Evolutionary conservation across 2,797 vertebrate species (phyloP).

Genomic region (Petrocephalus sullivani): DNA sequence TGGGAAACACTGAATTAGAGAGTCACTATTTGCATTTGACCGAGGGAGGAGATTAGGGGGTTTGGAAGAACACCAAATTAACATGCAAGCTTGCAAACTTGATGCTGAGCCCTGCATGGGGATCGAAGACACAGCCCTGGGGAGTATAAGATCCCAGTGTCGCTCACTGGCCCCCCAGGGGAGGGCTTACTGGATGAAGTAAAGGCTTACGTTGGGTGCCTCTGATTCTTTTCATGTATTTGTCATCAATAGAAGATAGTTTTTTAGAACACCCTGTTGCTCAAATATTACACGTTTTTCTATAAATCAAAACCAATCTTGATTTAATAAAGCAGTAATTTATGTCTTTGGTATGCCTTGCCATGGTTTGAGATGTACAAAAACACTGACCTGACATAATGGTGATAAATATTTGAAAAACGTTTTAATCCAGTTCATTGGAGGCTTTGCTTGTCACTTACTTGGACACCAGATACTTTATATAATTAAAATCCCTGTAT

Average conservation of each 20-base stretch:
- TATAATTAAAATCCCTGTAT: neutral
- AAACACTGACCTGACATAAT: neutral
- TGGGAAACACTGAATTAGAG: neutral
- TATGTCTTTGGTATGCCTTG: neutral
- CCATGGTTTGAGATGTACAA: neutral
- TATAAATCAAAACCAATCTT: neutral
- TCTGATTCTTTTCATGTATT: neutral
- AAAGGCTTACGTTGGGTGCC: neutral
- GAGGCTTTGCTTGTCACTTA: conserved; percentile 10
- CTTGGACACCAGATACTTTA: conserved; percentile 23
- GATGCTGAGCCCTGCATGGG: no score
- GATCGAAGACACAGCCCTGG: no score
- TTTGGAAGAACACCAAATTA: neutral
- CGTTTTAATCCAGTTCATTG: neutral
- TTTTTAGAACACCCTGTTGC: neutral
- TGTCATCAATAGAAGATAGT: neutral
- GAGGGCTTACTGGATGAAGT: neutral
- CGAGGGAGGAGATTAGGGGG: neutral
- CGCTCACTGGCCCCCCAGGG: neutral
- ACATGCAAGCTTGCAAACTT: neutral
- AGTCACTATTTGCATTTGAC: neutral
- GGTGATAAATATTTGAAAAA: conserved; percentile 22
- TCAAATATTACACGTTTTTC: neutral
- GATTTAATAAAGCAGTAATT: neutral
- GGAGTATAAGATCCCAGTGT: neutral